Evolutionary conservation across 2,113 vertebrate species (phyloP), one percentile per base, ranked within the genome.

Genomic region (Alces alces): DNA sequence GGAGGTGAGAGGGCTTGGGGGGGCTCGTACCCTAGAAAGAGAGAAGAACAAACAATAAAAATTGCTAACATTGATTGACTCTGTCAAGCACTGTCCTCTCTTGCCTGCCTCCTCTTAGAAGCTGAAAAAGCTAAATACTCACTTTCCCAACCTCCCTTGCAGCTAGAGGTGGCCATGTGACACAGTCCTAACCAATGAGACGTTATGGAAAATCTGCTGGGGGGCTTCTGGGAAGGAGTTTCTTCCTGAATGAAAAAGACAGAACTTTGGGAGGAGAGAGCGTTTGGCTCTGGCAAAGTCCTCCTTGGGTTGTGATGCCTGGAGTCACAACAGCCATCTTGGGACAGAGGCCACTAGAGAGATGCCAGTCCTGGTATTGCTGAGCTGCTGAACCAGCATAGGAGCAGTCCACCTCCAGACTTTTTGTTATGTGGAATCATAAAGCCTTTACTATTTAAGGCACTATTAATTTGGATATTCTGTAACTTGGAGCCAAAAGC

Each of bases 71-170:
- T 60, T 76, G 64, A 60, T 12, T 47, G 39, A 82, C n/a, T 47
- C 27, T 12, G 66, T 85, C 79, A 93, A 89, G 86, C 89, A 86
- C 91, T 88, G 36, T 91, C 92, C 60, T 90, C 94, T 95, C 98
- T 97, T 88, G 94, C 95, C 96, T 97, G 92, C 95, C 94, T 96
- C 91, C 55, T 45, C 95, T 96, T 79, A 95, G 90, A 98, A 97
- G 87, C 97, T 97, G 87, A 98, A 97, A 97, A 97, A 97, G 57
- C 97, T 97, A 96, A 97, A 97, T 97, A 97, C 96, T 98, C 97
- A 98, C 93, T 98, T 98, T 97, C 97, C 97, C 96, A 96, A 95
- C 97, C 96, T 97, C 97, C 97, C 97, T 95, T 96, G 96, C 95
- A 98, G 97, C 96, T 98, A 97, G 97, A 97, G 89, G 94, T 97